phyloP scores from a whole-genome alignment of 2,113 vertebrate genomes.

The Chaetodon auriga region DNA sequence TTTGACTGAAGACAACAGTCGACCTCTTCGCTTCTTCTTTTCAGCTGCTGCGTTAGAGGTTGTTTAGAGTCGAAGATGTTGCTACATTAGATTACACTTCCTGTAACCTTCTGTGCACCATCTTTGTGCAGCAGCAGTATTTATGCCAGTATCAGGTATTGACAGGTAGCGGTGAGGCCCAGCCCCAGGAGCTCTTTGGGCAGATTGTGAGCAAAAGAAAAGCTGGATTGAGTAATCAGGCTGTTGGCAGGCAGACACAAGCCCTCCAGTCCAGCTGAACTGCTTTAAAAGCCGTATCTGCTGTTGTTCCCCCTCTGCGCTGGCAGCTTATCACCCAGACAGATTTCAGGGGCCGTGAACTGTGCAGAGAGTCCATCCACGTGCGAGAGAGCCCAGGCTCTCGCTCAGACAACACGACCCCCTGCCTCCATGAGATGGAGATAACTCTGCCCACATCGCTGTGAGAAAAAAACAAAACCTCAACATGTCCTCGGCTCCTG shows the following conservation, averaged over 20 bases:
- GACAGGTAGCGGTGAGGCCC: constrained; percentile 71
- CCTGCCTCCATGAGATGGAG: constrained; percentile 52
- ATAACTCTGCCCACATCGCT: constrained; percentile 55
- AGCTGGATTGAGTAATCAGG: constrained; percentile 83
- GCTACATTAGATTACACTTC: constrained; percentile 51
- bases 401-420: constrained; percentile 68
- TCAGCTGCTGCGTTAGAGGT: constrained; percentile 39
- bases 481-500: constrained; percentile 26
- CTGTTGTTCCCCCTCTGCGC: constrained; percentile 74
- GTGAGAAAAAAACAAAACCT: constrained; percentile 66
- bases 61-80: constrained; percentile 43
- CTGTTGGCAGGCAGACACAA: constrained; percentile 83
- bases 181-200: constrained; percentile 58
- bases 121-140: constrained; percentile 56
- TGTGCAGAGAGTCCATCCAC: constrained; percentile 74
- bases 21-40: constrained; percentile 26
- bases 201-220: constrained; percentile 73
- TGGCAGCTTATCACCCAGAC: constrained; percentile 83
- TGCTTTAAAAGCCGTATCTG: constrained; percentile 82
- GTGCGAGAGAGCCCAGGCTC: constrained; percentile 73
- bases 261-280: constrained; percentile 80
- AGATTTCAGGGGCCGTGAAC: constrained; percentile 84
- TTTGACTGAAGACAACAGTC: constrained; percentile 26
- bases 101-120: constrained; percentile 43
- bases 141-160: constrained; percentile 75